Evolutionary conservation across 2,888 invertebrate species (phyloP).

Genomic region (Xylocampa areola): DNA sequence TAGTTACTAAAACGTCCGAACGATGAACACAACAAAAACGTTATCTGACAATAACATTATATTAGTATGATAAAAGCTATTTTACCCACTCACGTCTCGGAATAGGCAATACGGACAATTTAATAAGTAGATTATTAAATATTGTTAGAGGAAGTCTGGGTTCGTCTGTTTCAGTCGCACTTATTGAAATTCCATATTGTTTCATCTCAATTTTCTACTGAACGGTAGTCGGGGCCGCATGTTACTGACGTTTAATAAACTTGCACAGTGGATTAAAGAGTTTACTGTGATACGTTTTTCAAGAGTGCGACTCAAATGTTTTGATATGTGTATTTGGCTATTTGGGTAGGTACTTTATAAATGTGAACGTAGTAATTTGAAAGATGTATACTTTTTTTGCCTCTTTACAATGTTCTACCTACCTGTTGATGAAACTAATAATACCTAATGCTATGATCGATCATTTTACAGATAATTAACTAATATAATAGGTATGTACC

Average conservation of each 20-base stretch:
- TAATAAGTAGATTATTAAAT: constrained; percentile 59
- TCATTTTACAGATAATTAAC: no score
- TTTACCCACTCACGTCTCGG: constrained; percentile 13
- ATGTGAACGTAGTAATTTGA: neutral
- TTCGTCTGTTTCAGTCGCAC: constrained; percentile 66
- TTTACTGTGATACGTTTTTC: constrained; percentile 73
- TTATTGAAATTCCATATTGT: constrained; percentile 65
- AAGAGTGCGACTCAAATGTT: constrained; percentile 37
- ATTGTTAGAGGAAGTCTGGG: constrained; percentile 55
- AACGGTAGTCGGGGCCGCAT: constrained; percentile 69
- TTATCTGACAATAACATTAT: neutral
- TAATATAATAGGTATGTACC: no score
- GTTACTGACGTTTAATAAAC: constrained; percentile 82
- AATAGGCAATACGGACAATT: constrained; percentile 45
- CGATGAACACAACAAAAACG: neutral
- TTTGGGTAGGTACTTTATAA: no score
- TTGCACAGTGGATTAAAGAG: constrained; percentile 72
- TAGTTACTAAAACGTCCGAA: constrained; percentile 27
- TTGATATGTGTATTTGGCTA: no score
- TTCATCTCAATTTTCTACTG: constrained; percentile 68
- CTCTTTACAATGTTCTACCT: no score
- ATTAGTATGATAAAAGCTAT: neutral
- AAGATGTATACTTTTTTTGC: no score
- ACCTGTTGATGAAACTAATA: no score
- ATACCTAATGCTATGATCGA: no score